Evolutionary conservation across 2,888 invertebrate genomes (phyloP), one percentile per base, ranked within the genome.

Genomic region (Chrysotoxum bicinctum): DNA sequence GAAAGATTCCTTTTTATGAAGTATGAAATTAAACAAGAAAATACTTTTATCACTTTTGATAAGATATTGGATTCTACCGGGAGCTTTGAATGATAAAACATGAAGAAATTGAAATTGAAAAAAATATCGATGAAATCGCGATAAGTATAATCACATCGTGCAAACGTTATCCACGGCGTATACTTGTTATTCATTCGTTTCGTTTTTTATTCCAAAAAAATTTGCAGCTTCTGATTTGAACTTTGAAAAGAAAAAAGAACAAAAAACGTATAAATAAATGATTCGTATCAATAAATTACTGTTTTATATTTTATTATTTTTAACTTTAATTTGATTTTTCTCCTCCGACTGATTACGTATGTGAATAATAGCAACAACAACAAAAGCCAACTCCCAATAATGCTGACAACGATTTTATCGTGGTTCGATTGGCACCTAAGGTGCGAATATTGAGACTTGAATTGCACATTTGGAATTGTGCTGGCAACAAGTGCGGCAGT

Each of bases 401-500:
- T 66, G 66, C 66, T 66, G 66, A 66, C 50, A 66, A 21, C 62
- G n/a, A 60, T 37, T 52, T 62, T 76, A 69, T 69, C 74, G 74
- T 60, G 74, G 70, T 79, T 80, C 75, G 79, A 84, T 80, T 84
- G 74, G 66, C 69, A 83, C 78, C 70, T 74, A 79, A 80, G 80
- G 84, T 80, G 84, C 81, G 76, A 85, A 81, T 85, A 80, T 85
- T 73, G 72, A 73, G 56, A 73, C 72, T 81, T 85, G 72, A 73
- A 81, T 85, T 85, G 81, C 81, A 76, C 81, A 81, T 80, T 85
- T 50, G 76, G 81, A 64, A 77, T 85, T 62, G 81, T 48, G 62
- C 76, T 32, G 69, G 81, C 85, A 76, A 85, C 85, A 85, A 85
- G 85, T 85, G 85, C 40, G 76, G 85, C 56, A 48, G 81, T 76